Conservation (phyloP, 92 coral and sea anemone species). For the Epizoanthus illoricatus region DNA sequence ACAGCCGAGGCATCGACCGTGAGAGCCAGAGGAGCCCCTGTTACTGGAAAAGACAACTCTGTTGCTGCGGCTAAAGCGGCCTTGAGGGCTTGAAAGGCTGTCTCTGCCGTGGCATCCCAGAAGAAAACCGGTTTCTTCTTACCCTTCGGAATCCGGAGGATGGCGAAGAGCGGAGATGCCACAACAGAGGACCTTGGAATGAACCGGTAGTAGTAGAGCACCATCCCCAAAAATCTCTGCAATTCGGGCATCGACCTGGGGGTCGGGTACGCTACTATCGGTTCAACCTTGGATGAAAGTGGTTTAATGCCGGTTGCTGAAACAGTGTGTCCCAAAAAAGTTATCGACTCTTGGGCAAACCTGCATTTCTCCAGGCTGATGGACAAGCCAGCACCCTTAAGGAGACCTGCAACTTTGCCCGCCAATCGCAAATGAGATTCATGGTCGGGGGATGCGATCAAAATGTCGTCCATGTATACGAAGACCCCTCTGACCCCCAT, state of each 20-base stretch:
- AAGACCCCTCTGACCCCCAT: too few relatives aligned
- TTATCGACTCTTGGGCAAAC: too few relatives aligned
- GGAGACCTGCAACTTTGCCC: too few relatives aligned
- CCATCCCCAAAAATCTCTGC: slow-evolving; percentile 29
- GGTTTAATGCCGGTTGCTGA: slow-evolving; percentile 24
- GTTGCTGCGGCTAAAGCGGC: slow-evolving; percentile 8
- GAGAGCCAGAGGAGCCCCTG: slow-evolving; percentile 10
- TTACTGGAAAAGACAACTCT: slow-evolving; percentile 9
- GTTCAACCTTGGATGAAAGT: slow-evolving; percentile 14
- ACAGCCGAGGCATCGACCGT: slow-evolving; percentile 20
- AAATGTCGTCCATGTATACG: too few relatives aligned
- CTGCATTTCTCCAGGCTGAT: too few relatives aligned
- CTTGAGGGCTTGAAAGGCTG: slow-evolving; percentile 24
- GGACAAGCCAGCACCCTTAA: too few relatives aligned
- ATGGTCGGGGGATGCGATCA: too few relatives aligned
- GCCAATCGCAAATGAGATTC: too few relatives aligned
- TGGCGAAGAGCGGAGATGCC: slow-evolving; percentile 28
- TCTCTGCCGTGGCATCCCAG: not conserved
- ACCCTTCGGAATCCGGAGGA: not conserved
- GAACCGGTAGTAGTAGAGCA: slow-evolving; percentile 25
- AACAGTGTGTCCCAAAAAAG: slow-evolving; percentile 13
- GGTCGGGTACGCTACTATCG: not conserved
- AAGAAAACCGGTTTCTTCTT: not conserved
- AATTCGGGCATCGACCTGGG: slow-evolving; percentile 5
- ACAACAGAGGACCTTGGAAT: slow-evolving; percentile 20